Base-by-base conservation (phyloP, 2,888 invertebrate species). In the Leptogaster cylindrica region DNA sequence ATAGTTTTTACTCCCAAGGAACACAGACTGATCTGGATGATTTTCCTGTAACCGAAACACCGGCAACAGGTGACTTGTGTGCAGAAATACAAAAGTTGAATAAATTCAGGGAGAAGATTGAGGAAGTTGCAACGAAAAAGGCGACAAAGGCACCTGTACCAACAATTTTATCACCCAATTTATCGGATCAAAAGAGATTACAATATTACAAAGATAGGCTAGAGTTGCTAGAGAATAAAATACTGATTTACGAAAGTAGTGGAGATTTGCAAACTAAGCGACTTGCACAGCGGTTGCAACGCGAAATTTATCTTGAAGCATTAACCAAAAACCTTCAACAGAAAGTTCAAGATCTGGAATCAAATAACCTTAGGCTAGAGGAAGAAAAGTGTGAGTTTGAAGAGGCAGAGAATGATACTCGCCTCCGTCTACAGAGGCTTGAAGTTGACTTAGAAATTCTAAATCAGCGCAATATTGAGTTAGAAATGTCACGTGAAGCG, bases 351-450 rank as follows among this genome's bases (percentile, higher is more conserved):
- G 84, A 83, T 75, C 83, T 89, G 74, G 83, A 86, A 74, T 83
- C 85, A 50, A 86, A 88, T 74, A 88, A 88, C 78, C 84, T 85
- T 67, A 82, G 83, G 73, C 79, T 89, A 73, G 89, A 89, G 75
- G 89, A 89, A 76, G 89, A 89, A 75, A 86, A 87, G 77, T 88
- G 89, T 76, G 89, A 90, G 78, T 83, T 89, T 70, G 89, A 89
- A 79, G 89, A 89, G 79, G 88, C 88, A 25, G 89, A 89, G 80
- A 89, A 89, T 82, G 89, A 89, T 74, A 88, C 88, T n/a, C 76
- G 81, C 58, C 72, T 82, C 4, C 77, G 78, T 12, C 70, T 81
- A 68, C 81, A 82, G 68, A 85, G 86, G 71, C 82, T 87, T 72
- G 87, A 87, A 78, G 84, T 86, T 76, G 87, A 87, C 75, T 83